phyloP scores from a whole-genome alignment of 2,113 vertebrate genomes.

The Crypturellus undulatus region DNA sequence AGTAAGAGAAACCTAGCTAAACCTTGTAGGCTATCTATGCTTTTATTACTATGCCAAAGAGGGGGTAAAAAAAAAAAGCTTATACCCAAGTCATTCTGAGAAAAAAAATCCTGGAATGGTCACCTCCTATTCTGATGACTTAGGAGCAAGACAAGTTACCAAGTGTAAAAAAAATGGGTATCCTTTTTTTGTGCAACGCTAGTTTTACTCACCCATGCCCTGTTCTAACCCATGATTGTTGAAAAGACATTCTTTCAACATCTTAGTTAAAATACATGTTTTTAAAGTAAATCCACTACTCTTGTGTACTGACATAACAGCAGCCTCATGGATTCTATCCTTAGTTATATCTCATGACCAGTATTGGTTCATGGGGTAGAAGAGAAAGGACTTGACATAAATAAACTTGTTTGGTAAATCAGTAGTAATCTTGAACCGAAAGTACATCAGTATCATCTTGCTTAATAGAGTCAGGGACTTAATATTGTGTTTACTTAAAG shows the following conservation, averaged over 20 bases:
- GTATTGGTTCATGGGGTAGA: background rate
- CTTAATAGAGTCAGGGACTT: fast-evolving
- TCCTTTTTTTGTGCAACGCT: background rate
- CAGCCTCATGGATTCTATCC: background rate
- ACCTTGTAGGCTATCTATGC: background rate
- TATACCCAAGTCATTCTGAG: background rate
- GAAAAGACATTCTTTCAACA: background rate
- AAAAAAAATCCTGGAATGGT: background rate
- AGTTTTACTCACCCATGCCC: background rate
- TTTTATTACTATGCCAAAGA: background rate
- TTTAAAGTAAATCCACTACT: background rate
- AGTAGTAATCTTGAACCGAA: background rate
- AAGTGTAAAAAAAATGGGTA: background rate
- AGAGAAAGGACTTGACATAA: background rate
- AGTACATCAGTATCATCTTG: fast-evolving
- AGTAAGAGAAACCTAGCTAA: background rate
- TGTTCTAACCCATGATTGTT: background rate
- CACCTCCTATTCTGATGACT: too few relatives aligned
- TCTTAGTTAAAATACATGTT: background rate
- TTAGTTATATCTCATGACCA: background rate
- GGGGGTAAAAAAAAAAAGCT: too few relatives aligned
- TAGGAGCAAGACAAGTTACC: background rate
- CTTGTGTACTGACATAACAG: background rate
- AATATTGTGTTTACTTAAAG: fast-evolving
- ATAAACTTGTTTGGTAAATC: background rate